Evolutionary conservation across 2,888 invertebrate genomes (phyloP).

Genomic region (Latheticus oryzae): DNA sequence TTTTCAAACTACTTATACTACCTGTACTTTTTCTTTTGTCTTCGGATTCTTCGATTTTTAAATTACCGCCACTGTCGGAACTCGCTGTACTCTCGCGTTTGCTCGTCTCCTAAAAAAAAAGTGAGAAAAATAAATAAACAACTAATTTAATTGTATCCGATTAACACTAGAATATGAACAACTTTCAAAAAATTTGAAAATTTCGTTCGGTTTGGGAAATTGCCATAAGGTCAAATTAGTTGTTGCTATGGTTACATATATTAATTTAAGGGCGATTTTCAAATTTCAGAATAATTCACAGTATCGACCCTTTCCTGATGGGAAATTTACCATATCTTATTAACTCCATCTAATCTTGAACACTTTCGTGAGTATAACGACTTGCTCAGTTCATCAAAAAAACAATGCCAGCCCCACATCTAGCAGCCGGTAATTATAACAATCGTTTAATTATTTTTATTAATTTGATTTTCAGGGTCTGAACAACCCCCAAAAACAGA

Average conservation of each 20-base stretch:
- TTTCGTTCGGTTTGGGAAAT: no score
- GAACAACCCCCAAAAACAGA: conserved; percentile 70
- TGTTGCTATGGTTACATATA: background rate
- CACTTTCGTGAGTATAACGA: no score
- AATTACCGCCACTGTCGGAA: conserved; percentile 64
- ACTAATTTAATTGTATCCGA: no score
- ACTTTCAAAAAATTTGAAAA: no score
- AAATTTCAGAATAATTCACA: no score
- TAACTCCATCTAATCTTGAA: no score
- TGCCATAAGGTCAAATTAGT: background rate
- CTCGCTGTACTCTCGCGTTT: conserved; percentile 66
- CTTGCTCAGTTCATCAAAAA: no score
- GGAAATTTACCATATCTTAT: no score
- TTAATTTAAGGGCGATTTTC: no score
- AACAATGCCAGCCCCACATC: conserved; percentile 19
- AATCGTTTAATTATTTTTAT: conserved; percentile 2
- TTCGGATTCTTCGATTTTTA: conserved; percentile 74
- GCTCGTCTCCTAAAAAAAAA: no score
- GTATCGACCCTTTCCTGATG: no score
- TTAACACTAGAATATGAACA: no score
- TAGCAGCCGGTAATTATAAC: conserved; percentile 15
- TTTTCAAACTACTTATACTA: conserved; percentile 91
- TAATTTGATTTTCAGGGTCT: conserved; percentile 71
- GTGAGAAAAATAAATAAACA: conserved; percentile 1
- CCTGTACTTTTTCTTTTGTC: conserved; percentile 92